phyloP scores from a whole-genome alignment of 2,797 vertebrate species.

The Anguilla anguilla region DNA sequence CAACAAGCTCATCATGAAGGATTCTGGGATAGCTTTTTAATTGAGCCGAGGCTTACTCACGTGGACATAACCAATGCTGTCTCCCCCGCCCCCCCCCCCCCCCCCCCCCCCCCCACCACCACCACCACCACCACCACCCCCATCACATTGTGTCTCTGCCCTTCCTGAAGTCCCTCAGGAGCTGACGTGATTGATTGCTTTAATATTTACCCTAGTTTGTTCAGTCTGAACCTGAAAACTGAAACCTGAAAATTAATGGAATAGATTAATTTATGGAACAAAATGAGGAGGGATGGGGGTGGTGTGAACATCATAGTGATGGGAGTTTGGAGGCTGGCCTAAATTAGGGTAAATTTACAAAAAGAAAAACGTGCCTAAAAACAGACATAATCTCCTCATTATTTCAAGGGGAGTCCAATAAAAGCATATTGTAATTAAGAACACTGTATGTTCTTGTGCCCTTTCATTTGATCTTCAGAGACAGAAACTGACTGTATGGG shows the following conservation, averaged over 20 bases:
- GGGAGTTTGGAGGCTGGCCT: constrained; percentile 2
- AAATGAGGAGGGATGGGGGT: background rate
- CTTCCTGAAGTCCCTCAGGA: background rate
- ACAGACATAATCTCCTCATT: background rate
- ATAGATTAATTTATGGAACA: constrained; percentile 19
- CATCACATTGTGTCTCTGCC: background rate
- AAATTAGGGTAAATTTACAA: background rate
- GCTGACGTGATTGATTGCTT: constrained; percentile 29
- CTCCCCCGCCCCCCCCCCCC: background rate
- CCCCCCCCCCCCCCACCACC: no score
- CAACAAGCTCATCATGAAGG: background rate
- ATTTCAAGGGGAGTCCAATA: background rate
- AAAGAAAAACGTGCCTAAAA: background rate
- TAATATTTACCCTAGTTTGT: constrained; percentile 29
- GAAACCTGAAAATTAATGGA: background rate
- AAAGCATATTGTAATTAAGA: background rate
- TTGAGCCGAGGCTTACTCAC: background rate
- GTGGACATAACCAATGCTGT: constrained; percentile 1
- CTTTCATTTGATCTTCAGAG: background rate
- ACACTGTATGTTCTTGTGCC: background rate
- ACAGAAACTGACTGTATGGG: background rate
- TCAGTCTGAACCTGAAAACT: background rate
- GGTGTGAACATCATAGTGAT: background rate
- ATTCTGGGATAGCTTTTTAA: constrained; percentile 21
- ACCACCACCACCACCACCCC: background rate